Percentiles rank a stretch among this genome's conserved stretches.
These are phyloP conservation scores for Coptodon bakossiorum DNA, from an alignment of 2,113 vertebrate species.

Conservation along the genomic window DNA sequence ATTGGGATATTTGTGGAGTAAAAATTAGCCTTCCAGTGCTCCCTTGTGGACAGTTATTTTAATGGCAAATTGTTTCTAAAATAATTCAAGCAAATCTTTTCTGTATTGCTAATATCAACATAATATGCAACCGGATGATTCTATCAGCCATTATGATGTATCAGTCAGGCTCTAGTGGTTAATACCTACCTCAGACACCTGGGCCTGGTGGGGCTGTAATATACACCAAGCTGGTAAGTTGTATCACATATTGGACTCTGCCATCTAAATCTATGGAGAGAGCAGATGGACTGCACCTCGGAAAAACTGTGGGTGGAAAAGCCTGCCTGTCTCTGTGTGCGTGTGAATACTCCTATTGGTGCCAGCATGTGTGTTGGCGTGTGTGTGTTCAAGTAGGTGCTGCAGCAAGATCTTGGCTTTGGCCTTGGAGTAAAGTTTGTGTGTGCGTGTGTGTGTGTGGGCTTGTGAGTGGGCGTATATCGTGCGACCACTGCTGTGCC, in stretches of 20 bases:
- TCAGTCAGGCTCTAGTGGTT: neutral
- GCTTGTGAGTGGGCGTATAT: slow-evolving; percentile 37
- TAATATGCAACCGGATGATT: neutral
- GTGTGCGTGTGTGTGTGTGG: neutral
- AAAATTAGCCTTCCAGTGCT: neutral
- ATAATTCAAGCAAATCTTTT: neutral
- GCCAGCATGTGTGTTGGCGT: slow-evolving; percentile 47
- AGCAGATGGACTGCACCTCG: slow-evolving; percentile 63
- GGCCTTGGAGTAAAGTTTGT: neutral
- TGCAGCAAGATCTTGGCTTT: slow-evolving; percentile 46
- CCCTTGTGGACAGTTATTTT: neutral
- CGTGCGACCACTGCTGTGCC: slow-evolving; percentile 28
- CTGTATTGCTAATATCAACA: neutral
- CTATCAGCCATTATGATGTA: neutral
- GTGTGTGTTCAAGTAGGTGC: slow-evolving; percentile 13
- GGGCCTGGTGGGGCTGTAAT: neutral
- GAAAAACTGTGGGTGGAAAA: slow-evolving; percentile 46
- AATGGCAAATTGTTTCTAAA: neutral
- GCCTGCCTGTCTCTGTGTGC: slow-evolving; percentile 34
- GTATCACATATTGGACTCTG: slow-evolving; percentile 8
- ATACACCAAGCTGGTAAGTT: neutral
- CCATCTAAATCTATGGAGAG: slow-evolving; percentile 26
- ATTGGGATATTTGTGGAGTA: neutral
- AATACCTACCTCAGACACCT: neutral
- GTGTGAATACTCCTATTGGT: slow-evolving; percentile 33